Base-by-base conservation (phyloP, 2,888 invertebrate species). In the Onthophagus sagittarius region DNA sequence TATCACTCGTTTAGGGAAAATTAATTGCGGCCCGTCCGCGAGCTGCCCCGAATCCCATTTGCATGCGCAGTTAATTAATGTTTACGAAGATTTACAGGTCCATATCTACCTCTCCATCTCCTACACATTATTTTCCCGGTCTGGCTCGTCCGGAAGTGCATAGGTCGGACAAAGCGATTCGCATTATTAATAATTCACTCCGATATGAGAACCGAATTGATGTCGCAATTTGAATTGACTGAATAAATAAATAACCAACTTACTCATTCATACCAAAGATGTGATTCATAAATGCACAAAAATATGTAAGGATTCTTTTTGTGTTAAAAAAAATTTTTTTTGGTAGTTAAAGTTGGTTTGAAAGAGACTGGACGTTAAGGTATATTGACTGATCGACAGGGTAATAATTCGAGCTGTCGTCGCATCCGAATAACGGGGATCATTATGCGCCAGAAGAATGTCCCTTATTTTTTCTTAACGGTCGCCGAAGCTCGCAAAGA, bases 1-100 rank as follows among this genome's bases (percentile, higher is more conserved):
- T 74, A 74, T 70, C 72, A 15, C 64, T 15, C 64, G 64, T 74
- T 74, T 74, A 72, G 72, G 63, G 62, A 64, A 70, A 69, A 72
- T 64, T 74, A 74, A 74, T 74, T 74, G 74, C 72, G 62, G 11
- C 39, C 39, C 39, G 39, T 53, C 39, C 39, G 39, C 39, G 39
- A 53, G 39, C 39, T 53, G 39, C 39, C 39, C 39, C 39, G 39
- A 53, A 53, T 53, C 39, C 39, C 39, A 53, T 53, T 53, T 53
- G 39, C 39, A 53, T 53, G 39, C 39, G 39, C 70, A 62, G 53
- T 63, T 33, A 70, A 70, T 73, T 70, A 73, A 64, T 67, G 67
- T 67, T 67, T n/a, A 6, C 13, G 67, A 67, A 67, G 67, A 71
- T 71, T 62, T 23, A 71, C 71, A 71, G 53, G 23, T 71, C 33